phyloP scores from a whole-genome alignment of 1,140 invertebrate species.

The Portunus trituberculatus region DNA sequence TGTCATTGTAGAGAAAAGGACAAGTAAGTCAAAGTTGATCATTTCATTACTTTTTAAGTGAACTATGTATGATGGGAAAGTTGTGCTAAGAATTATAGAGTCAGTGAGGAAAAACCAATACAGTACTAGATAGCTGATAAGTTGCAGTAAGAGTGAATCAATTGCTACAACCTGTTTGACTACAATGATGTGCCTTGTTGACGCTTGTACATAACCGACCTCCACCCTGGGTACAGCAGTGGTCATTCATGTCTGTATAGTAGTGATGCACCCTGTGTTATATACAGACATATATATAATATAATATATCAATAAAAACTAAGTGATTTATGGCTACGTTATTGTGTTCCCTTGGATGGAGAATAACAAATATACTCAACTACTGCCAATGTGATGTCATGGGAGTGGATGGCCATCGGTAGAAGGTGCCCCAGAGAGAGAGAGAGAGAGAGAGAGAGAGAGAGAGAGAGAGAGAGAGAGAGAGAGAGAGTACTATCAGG shows the following conservation, averaged over 20 bases:
- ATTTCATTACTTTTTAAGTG: no score
- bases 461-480: no score
- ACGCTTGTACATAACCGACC: not conserved
- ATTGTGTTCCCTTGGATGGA: not conserved
- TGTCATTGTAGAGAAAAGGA: no score
- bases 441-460: no score
- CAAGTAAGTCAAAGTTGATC: no score
- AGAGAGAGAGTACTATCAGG: no score
- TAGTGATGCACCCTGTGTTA: not conserved
- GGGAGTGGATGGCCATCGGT: not conserved
- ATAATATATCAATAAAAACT: slow-evolving; percentile 1
- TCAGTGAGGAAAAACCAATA: no score
- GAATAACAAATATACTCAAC: not conserved
- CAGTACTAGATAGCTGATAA: no score
- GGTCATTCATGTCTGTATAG: not conserved
- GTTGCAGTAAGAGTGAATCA: not conserved
- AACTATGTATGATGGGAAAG: no score
- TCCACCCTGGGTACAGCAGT: not conserved
- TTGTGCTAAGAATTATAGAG: no score
- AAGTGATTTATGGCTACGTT: not conserved
- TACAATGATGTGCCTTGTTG: slow-evolving; percentile 9
- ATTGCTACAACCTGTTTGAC: not conserved
- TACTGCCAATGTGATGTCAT: no score
- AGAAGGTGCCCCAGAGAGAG: no score
- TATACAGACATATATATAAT: not conserved